phyloP scores from a whole-genome alignment of 2,888 invertebrate species.

The Rhyacophila evoluta region DNA sequence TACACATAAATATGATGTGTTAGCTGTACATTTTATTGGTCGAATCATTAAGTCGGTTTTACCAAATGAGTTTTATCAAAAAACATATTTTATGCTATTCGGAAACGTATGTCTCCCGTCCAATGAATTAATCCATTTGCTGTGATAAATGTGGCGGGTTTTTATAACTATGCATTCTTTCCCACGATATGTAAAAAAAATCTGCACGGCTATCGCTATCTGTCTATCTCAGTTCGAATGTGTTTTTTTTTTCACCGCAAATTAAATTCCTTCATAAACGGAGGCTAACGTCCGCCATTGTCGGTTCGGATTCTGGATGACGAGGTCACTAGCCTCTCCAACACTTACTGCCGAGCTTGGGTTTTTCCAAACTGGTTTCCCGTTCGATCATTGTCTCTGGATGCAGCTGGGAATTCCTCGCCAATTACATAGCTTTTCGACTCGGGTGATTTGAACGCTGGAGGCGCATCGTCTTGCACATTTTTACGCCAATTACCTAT shows the following conservation, averaged over 20 bases:
- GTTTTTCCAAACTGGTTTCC: conserved; percentile 46
- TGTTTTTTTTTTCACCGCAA: background rate
- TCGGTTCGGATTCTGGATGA: conserved; percentile 2
- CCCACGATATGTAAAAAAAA: background rate
- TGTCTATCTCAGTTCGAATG: too few species aligned
- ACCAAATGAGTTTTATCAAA: background rate
- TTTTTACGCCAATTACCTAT: background rate
- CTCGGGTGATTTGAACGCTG: background rate
- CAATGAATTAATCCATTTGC: background rate
- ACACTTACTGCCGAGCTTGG: background rate
- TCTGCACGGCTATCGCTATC: background rate
- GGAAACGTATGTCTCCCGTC: background rate
- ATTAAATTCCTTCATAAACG: background rate
- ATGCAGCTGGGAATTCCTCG: background rate
- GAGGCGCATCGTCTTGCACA: background rate
- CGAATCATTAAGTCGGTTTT: background rate
- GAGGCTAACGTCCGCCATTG: background rate
- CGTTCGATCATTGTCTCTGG: conserved; percentile 19
- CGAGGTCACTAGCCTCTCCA: background rate
- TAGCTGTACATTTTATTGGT: background rate
- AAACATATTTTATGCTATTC: background rate
- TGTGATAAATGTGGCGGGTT: background rate
- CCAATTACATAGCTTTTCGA: background rate
- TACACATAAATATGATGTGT: too few species aligned
- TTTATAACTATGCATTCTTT: background rate